A percentile compares a stretch with the other conserved stretches of the same genome.
These are phyloP conservation scores for Crematogaster levior DNA, from an alignment of 2,888 invertebrate genomes.

Conservation along the genomic window DNA sequence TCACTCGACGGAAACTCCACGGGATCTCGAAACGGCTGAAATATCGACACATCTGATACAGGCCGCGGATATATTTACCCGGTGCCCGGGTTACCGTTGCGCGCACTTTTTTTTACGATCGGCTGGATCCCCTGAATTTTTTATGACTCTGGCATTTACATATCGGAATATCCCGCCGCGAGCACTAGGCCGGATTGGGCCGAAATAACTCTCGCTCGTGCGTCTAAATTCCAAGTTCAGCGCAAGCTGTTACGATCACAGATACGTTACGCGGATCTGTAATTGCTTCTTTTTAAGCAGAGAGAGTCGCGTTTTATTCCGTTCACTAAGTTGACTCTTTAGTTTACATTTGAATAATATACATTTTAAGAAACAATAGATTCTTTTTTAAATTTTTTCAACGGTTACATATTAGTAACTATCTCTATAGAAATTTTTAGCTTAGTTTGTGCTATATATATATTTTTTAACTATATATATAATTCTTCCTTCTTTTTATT, in stretches of 20 bases:
- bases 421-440: not conserved
- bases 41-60: constrained; percentile 72
- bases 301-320: not conserved
- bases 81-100: constrained; percentile 39
- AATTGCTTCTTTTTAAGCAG: constrained; percentile 32
- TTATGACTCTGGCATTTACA: constrained; percentile 65
- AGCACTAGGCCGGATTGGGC: constrained; percentile 63
- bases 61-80: constrained; percentile 68
- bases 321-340: not conserved
- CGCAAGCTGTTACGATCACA: constrained; percentile 18
- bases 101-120: constrained; percentile 66
- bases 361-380: not conserved
- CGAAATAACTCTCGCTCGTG: constrained; percentile 49
- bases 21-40: constrained; percentile 67
- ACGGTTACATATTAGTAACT: not conserved
- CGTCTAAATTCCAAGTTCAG: constrained; percentile 15
- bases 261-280: constrained; percentile 9
- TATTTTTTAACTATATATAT: too few species aligned
- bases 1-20: constrained; percentile 53
- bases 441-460: not conserved
- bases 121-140: constrained; percentile 63
- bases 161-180: constrained; percentile 31
- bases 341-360: not conserved
- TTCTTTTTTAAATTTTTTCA: not conserved
- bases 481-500: too few species aligned